A percentile compares a stretch with the other conserved stretches of the same genome.
Conservation (phyloP, 2,888 invertebrate genomes). For the Seira musarum region DNA sequence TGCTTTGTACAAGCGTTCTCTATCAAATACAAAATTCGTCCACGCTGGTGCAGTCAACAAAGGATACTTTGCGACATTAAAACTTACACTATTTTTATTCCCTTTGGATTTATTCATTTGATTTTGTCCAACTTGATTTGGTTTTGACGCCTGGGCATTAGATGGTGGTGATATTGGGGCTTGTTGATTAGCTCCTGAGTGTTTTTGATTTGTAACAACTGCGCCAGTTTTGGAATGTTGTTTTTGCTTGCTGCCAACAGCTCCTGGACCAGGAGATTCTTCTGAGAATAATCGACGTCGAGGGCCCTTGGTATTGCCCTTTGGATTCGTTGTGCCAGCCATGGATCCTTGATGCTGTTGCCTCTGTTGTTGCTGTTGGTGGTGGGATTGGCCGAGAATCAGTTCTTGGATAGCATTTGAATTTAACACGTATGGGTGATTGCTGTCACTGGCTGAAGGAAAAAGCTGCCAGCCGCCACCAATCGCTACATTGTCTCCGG, state of each 20-base stretch:
- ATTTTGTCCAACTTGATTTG: too few relatives aligned
- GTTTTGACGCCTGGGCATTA: background rate
- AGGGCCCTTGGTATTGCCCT: constrained; percentile 5
- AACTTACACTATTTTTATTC: background rate
- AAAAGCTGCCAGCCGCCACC: constrained; percentile 31
- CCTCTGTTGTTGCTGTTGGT: constrained; percentile 20
- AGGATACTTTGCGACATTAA: background rate
- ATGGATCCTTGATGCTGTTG: background rate
- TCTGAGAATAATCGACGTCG: constrained; percentile 36
- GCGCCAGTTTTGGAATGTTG: constrained; percentile 17
- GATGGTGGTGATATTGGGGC: background rate
- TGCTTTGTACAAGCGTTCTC: constrained; percentile 46
- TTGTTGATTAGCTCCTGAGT: background rate
- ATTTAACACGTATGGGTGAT: constrained; percentile 22
- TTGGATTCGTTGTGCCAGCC: background rate
- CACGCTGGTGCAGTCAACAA: constrained; percentile 29
- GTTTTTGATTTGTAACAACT: background rate
- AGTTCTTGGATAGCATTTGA: constrained; percentile 43
- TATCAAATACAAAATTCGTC: constrained; percentile 48
- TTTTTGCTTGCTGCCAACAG: constrained; percentile 2
- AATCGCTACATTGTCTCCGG: background rate
- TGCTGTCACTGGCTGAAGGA: constrained; percentile 5
- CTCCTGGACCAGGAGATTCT: constrained; percentile 1
- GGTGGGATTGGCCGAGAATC: constrained; percentile 15
- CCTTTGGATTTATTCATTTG: background rate